A percentile compares a stretch with the other conserved stretches of the same genome.
Evolutionary conservation across 2,888 invertebrate species (phyloP).

Genomic region (Tachina fera): DNA sequence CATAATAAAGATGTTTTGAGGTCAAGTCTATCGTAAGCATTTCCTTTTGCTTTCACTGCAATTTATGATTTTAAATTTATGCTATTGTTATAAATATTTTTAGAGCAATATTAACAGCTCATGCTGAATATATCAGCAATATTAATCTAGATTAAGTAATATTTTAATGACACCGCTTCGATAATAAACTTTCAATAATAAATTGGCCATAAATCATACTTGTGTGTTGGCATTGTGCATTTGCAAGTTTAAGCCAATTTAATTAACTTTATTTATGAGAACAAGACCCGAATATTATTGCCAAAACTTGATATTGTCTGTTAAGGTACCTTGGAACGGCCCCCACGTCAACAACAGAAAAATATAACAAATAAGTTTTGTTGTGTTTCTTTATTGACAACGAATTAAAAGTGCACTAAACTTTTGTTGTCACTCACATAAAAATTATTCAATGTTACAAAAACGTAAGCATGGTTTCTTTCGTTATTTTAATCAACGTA

Average conservation of each 20-base stretch:
- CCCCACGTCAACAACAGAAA: slow-evolving; percentile 15
- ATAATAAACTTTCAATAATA: slow-evolving; percentile 59
- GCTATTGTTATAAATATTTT: too few relatives aligned
- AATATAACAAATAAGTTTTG: not conserved
- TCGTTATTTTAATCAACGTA: too few relatives aligned
- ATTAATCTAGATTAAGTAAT: slow-evolving; percentile 55
- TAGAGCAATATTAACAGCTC: too few relatives aligned
- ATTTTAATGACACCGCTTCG: slow-evolving; percentile 51
- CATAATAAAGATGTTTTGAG: slow-evolving; percentile 1
- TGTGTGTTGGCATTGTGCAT: slow-evolving; percentile 47
- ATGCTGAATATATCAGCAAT: slow-evolving; percentile 18
- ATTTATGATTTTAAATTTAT: not conserved
- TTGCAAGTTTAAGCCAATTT: slow-evolving; percentile 57
- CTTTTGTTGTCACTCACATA: too few relatives aligned
- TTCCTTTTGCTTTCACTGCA: not conserved
- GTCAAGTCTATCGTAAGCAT: not conserved
- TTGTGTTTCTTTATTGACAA: not conserved
- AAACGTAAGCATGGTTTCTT: too few relatives aligned
- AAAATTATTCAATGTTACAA: too few relatives aligned
- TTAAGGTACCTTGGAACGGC: slow-evolving; percentile 4
- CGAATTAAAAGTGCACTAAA: not conserved
- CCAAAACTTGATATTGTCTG: slow-evolving; percentile 32
- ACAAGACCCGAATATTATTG: slow-evolving; percentile 46
- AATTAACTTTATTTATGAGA: slow-evolving; percentile 65
- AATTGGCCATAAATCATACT: slow-evolving; percentile 63